Base-by-base conservation (phyloP, 2,113 vertebrate species). In the Paraplagusia blochii region DNA sequence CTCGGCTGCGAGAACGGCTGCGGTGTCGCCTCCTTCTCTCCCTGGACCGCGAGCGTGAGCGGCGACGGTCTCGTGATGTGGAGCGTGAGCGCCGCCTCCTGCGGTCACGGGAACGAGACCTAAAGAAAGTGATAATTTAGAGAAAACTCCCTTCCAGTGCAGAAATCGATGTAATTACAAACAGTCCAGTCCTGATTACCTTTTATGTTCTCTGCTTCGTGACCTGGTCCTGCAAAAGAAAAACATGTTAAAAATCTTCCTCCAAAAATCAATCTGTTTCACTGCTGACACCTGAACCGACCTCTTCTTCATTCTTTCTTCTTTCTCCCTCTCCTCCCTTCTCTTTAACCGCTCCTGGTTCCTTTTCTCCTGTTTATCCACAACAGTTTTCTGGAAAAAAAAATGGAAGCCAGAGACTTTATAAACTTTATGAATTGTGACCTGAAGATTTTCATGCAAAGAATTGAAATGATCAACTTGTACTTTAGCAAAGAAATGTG, bases 291-390 rank as follows among this genome's bases (percentile, higher is more conserved):
- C 33, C 2, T 34, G 9, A 6, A 53, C 78, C 68, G 53, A 91
- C 91, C 65, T 87, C 69, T 57, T 91, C 74, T 61, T 90, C 90
- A 94, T 88, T 19, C 81, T 90, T 64, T 98, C 97, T 70, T 99
- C 97, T 39, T 92, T 92, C 66, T 98, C 96, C n/a, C 96, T 80
- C 74, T 99, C 97, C 85, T 99, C 97, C 76, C 96, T 89, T 77
- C 96, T 90, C 82, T 93, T 94, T 80, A 99, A 78, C 44, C 96
- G 93, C 66, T 99, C 97, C 81, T 96, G 97, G 82, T 98, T 98
- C 64, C 96, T 92, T 79, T 92, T 93, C 88, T 99, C 97, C 78
- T 98, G 96, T 80, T 99, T 99, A 65, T 95, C 95, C 38, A 94
- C 92, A 51, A 99, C 96, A 0, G 94, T 95, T 95, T 96, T 98